Evolutionary conservation across 2,113 vertebrate genomes (phyloP), one percentile per base, ranked within the genome.

Genomic region (Amphiprion percula): DNA sequence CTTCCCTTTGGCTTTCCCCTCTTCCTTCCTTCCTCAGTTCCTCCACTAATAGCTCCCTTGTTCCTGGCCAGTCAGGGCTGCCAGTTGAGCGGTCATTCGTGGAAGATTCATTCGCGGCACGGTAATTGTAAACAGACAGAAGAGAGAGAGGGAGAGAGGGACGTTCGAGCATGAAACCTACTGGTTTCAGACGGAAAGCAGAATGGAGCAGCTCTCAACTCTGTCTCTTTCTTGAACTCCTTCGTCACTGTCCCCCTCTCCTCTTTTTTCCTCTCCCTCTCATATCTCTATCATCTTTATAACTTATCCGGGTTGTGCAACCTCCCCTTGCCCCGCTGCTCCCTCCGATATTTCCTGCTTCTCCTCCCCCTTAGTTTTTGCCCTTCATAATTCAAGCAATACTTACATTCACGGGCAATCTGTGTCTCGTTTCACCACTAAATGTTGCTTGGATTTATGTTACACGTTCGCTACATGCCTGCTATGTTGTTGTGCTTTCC

Each of bases 11-110:
- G 94, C 94, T 95, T 96, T 95, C 91, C 94, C 92, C 90, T 94
- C 95, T 95, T 94, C 93, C 94, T 95, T 95, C 93, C 93, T 95
- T 95, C 95, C 94, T 95, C 83, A 86, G 90, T 94, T 84, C 90
- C 86, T 94, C 77, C 93, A 91, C 94, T 96, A 96, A 96, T 96
- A 95, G 95, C 90, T 96, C 92, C 93, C 94, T 95, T 95, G 93
- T 96, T 96, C 92, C 91, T 91, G 87, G 92, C 92, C 93, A 94
- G 94, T 92, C 93, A 90, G 94, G 92, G 93, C 93, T 92, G 95
- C 94, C 93, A 93, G 93, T 94, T 88, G 93, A 95, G 94, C 88
- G 87, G 90, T 94, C 94, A 94, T 94, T 96, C 90, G 92, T 92
- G 91, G 95, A 94, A 94, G 93, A 96, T 95, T 97, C 94, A 95